phyloP scores from a whole-genome alignment of 2,888 invertebrate species.

The Drosophila crucigera region DNA sequence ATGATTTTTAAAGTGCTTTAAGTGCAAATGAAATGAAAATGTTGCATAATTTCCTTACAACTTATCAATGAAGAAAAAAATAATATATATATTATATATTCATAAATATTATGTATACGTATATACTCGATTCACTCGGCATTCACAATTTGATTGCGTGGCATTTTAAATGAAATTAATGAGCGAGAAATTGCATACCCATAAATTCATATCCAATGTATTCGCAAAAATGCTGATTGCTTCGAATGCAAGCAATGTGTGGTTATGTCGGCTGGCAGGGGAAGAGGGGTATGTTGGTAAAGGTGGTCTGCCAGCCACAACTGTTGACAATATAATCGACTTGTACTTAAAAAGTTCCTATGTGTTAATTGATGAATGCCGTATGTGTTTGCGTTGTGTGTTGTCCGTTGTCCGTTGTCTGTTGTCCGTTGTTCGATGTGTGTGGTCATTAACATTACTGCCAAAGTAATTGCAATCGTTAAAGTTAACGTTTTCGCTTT shows the following conservation, averaged over 20 bases:
- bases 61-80: background rate
- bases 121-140: background rate
- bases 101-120: no score
- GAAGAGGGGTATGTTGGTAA: background rate
- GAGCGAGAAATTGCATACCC: constrained; percentile 54
- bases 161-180: constrained; percentile 58
- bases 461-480: constrained; percentile 15
- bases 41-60: background rate
- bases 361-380: constrained; percentile 70
- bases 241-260: constrained; percentile 10
- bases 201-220: constrained; percentile 41
- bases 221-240: constrained; percentile 57
- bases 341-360: constrained; percentile 65
- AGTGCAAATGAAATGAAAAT: background rate
- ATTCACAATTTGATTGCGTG: background rate
- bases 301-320: constrained; percentile 35
- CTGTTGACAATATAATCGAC: constrained; percentile 76
- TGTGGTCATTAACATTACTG: constrained; percentile 5
- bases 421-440: constrained; percentile 41
- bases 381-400: constrained; percentile 45
- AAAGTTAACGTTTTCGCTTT: background rate
- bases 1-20: background rate
- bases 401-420: constrained; percentile 43
- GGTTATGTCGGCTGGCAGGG: background rate
- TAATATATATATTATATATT: background rate